Percentiles rank a stretch among this genome's conserved stretches.
Evolutionary conservation across 2,888 invertebrate genomes (phyloP).

Genomic region (Dorcus hopei): DNA sequence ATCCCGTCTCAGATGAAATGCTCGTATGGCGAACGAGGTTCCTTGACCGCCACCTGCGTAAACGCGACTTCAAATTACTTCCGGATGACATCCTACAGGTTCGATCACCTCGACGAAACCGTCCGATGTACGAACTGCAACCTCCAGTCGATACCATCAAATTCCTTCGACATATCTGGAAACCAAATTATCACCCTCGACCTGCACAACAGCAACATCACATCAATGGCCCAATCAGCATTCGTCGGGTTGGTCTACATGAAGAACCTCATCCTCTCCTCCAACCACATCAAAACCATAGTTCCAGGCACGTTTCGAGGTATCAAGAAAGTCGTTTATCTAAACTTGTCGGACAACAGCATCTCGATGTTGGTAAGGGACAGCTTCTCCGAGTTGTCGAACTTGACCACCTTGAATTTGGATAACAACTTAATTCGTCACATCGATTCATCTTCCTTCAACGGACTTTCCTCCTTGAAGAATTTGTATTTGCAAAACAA

Average conservation of each 20-base stretch:
- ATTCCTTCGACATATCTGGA: slow-evolving; percentile 45
- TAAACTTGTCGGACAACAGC: slow-evolving; percentile 40
- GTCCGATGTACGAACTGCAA: slow-evolving; percentile 41
- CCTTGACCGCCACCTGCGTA: slow-evolving; percentile 44
- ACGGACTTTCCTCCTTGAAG: slow-evolving; percentile 35
- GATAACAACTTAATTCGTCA: slow-evolving; percentile 36
- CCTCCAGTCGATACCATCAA: slow-evolving; percentile 35
- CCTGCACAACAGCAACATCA: slow-evolving; percentile 36
- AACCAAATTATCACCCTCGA: slow-evolving; percentile 43
- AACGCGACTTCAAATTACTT: slow-evolving; percentile 43
- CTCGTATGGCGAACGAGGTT: slow-evolving; percentile 46
- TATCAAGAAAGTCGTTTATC: slow-evolving; percentile 40
- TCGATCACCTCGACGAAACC: slow-evolving; percentile 46
- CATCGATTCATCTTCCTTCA: slow-evolving; percentile 36
- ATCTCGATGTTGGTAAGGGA: slow-evolving; percentile 37
- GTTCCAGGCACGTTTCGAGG: slow-evolving; percentile 41
- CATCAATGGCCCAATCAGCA: slow-evolving; percentile 34
- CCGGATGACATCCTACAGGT: slow-evolving; percentile 42
- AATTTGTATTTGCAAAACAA: slow-evolving; percentile 40
- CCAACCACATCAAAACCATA: slow-evolving; percentile 40
- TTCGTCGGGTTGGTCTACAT: slow-evolving; percentile 46
- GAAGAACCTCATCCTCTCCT: slow-evolving; percentile 34
- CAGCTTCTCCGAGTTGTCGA: slow-evolving; percentile 40
- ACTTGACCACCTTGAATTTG: slow-evolving; percentile 36
- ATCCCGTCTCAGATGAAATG: slow-evolving; percentile 36